Evolutionary conservation across 1,140 invertebrate genomes (phyloP), one percentile per base, ranked within the genome.

Genomic region (Brachionus rubens): DNA sequence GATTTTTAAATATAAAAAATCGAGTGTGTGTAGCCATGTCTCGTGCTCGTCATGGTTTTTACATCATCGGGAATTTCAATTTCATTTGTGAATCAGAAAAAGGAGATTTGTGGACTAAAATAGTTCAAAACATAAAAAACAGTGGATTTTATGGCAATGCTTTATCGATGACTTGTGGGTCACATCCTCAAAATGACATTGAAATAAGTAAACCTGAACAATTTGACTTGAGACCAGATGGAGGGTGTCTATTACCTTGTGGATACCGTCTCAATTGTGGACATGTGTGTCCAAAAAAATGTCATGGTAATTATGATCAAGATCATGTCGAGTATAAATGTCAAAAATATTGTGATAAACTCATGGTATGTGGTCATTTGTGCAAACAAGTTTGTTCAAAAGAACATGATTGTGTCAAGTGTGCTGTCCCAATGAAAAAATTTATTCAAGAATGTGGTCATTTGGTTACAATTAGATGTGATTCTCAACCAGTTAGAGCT

Each of bases 1-100:
- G 92, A 6, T 94, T 93, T 84, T 82, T 93, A 4, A 87, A 86
- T 21, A 88, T 86, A 47, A 85, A 88, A 59, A 94, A 93, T 84
- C 85, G 92, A 72, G 87, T 93, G 47, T 92, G 91, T 84, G 92
- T 94, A 0, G 91, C 91, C 9, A 83, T 94, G 7, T 93, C 92
- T 0, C 83, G 92, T 78, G 92, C 92, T 0, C 89, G 88, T 81
- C 87, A 89, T 83, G 92, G 90, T 78, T 79, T 90, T 40, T 90
- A 85, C 79, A 83, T 88, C 9, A 86, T 89, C 77, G 89, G 91
- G 26, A 91, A 92, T 82, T 88, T 91, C 78, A 80, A 87, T 1
- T 85, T 87, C 21, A 79, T 92, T 6, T 3, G 16, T 26, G 2
- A 65, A 65, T 82, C 54, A 14, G 54, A 81, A 41, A 78, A 81